Base-by-base conservation (phyloP, 2,888 invertebrate species). In the Metopia argyrocephala region DNA sequence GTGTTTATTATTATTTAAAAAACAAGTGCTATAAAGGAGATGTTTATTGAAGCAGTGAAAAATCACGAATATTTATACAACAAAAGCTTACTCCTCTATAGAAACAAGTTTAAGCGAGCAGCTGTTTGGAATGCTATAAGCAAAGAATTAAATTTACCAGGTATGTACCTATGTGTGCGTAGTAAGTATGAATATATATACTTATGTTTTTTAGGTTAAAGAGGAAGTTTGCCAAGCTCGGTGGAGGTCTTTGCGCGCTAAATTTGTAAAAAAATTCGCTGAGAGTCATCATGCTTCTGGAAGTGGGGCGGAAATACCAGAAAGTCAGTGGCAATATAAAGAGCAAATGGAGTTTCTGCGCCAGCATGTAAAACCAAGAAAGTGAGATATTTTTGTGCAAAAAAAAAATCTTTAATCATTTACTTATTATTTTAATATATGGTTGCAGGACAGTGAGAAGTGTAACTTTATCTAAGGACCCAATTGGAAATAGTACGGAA, bases 211-310 rank as follows among this genome's bases (percentile, higher is more conserved):
- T 48, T 48, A 6, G 3, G n/a, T 48, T 48, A 48, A 18, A 48
- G n/a, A 48, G 48, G 18, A 48, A 48, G n/a, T 20, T 48, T 48
- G 18, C 48, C n/a, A 12, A 3, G 48, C 18, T 15, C 48, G 48
- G 18, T 48, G n/a, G 48, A 48, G 48, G 20, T 48, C 48, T 3
- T 48, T 48, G 48, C 3, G n/a, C 3, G 48, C n/a, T n/a, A 48
- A 48, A 48, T 48, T 48, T n/a, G 48, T 48, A 48, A 48, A 48
- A 48, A 48, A 48, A 48, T n/a, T 48, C 15, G 48, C 48, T 48
- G 48, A 48, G n/a, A 48, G 48, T 48, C 48, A 15, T 48, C 48
- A 48, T 48, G 48, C 12, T 48, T 48, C n/a, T n/a, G n/a, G n/a
- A n/a, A n/a, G n/a, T n/a, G n/a, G n/a, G n/a, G n/a, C n/a, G n/a